Percentiles rank a stretch among this genome's conserved stretches.
phyloP scores from a whole-genome alignment of 2,888 invertebrate genomes.

The Hypercompe scribonia region DNA sequence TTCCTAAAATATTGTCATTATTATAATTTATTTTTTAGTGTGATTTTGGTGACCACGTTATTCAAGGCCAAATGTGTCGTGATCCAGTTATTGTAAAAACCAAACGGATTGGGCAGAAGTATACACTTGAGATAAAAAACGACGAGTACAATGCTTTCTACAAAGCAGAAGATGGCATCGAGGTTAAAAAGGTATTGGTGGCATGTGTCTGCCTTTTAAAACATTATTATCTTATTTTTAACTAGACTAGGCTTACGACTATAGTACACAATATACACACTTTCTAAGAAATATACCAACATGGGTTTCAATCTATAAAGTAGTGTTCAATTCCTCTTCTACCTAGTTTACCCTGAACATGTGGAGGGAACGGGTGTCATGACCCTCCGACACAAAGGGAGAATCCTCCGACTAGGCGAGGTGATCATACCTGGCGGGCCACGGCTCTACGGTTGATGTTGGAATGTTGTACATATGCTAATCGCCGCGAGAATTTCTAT shows the following conservation, averaged over 20 bases:
- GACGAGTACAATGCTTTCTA: slow-evolving; percentile 68
- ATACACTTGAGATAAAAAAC: slow-evolving; percentile 23
- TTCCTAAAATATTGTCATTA: background rate
- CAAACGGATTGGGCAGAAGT: background rate
- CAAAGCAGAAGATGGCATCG: slow-evolving; percentile 66
- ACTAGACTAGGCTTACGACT: too few species aligned
- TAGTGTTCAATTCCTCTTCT: too few species aligned
- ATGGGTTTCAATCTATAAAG: background rate
- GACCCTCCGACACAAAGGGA: too few species aligned
- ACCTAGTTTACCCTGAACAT: too few species aligned
- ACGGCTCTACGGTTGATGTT: too few species aligned
- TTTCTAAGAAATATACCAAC: too few species aligned
- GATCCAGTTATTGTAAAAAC: background rate
- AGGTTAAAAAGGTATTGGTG: slow-evolving; percentile 72
- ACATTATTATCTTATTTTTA: background rate
- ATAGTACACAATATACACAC: too few species aligned
- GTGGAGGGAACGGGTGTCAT: too few species aligned
- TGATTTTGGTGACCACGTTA: background rate
- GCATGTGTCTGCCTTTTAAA: background rate
- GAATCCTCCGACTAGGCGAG: too few species aligned
- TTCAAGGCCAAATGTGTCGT: background rate
- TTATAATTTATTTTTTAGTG: background rate
- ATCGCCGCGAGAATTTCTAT: too few species aligned
- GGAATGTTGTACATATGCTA: too few species aligned
- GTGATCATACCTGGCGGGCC: too few species aligned